Base-by-base conservation (phyloP, 2,797 vertebrate species). In the Chaenodraco wilsoni region DNA sequence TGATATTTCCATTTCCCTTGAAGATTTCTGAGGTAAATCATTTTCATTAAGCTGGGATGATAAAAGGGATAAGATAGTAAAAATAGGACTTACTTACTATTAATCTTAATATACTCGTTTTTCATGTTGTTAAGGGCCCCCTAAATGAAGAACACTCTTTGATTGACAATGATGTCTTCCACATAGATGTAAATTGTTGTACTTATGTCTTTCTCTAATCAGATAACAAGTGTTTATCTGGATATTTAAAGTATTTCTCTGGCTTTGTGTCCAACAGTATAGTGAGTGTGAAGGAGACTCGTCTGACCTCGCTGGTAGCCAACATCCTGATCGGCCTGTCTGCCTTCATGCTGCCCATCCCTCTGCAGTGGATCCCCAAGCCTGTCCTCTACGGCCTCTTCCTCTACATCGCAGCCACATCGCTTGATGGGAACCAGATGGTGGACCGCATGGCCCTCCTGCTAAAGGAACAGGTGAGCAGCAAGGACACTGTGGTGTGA, bases 351-450 rank as follows among this genome's bases (percentile, higher is more conserved):
- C 95, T 99, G 40, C 97, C 97, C 0, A 81, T 97, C 62, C 97
- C 97, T 0, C 95, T 98, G 37, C 97, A 98, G 91, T 97, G 96
- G 95, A 98, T 99, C 81, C 96, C 98, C 1, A 98, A 98, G 71
- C 97, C 98, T 0, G 96, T 99, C 79, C 96, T 99, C 31, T 97
- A 98, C 0, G 96, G 97, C 55, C 96, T 99, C 73, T 99, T 99
- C 90, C 96, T 99, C 72, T 98, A 98, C 90, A 97, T 99, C 0
- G 97, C 97, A 0, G 92, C 96, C 73, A 98, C 97, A 33, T 99
- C 98, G 45, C 95, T 99, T 0, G 97, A 99, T 0, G 96, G 96
- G 27, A 98, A 97, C 92, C 98, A 98, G 93, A 97, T 98, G 90
- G 96, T 96, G 17, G 96, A 98, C 59, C 95, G 97, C 15, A 93